Percentiles rank a stretch among this genome's conserved stretches.
These are phyloP conservation scores for Vandiemenella viatica DNA, from an alignment of 2,888 invertebrate species.

Conservation along the genomic window DNA sequence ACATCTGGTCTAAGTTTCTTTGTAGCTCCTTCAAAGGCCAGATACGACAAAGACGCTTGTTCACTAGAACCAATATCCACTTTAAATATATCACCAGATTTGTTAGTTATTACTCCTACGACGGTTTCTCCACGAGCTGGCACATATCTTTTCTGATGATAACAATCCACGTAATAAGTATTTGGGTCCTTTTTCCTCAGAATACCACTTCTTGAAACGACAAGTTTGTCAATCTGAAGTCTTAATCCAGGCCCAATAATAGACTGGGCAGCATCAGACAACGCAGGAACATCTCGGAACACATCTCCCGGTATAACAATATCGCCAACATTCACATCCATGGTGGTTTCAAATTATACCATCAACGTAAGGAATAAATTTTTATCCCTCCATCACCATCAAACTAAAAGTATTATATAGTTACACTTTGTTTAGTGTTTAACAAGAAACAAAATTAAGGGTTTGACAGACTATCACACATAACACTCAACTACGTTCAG, in stretches of 20 bases:
- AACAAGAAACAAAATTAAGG: too few species aligned
- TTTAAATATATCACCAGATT: slow-evolving; percentile 67
- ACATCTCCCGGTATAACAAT: slow-evolving; percentile 60
- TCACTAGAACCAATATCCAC: slow-evolving; percentile 83
- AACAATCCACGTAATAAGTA: slow-evolving; percentile 70
- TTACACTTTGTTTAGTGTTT: too few species aligned
- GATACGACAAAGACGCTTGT: slow-evolving; percentile 63
- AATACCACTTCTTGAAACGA: slow-evolving; percentile 61
- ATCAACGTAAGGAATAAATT: too few species aligned
- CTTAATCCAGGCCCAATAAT: slow-evolving; percentile 72
- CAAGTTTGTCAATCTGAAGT: slow-evolving; percentile 49
- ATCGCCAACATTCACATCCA: slow-evolving; percentile 35
- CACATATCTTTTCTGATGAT: slow-evolving; percentile 59
- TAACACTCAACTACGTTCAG: too few species aligned
- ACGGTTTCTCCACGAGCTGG: slow-evolving; percentile 74
- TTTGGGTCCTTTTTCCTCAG: slow-evolving; percentile 55
- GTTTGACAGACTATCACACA: too few species aligned
- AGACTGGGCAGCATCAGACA: slow-evolving; percentile 39
- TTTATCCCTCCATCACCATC: too few species aligned
- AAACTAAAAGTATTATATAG: too few species aligned
- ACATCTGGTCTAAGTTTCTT: slow-evolving; percentile 87
- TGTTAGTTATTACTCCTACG: slow-evolving; percentile 67
- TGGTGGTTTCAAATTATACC: slow-evolving; percentile 18
- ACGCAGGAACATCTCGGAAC: slow-evolving; percentile 33
- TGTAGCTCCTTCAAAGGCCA: slow-evolving; percentile 86